phyloP scores from a whole-genome alignment of 2,888 invertebrate species.

The Sarcophaga rosellei region DNA sequence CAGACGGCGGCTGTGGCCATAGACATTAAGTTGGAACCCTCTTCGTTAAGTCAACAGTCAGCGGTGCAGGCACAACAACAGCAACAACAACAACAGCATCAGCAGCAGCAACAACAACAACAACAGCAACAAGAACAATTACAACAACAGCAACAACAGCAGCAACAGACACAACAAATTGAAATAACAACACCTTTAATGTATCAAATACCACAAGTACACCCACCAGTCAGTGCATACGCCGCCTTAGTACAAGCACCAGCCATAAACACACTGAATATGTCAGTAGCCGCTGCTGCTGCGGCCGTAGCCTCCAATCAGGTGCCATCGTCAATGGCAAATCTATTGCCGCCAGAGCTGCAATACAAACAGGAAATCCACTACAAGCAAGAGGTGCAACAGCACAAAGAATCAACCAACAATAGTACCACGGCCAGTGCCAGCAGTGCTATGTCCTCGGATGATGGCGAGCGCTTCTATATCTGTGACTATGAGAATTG shows the following conservation, averaged over 20 bases:
- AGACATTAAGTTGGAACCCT: slow-evolving; percentile 77
- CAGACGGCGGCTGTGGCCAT: slow-evolving; percentile 70
- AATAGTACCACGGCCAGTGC: slow-evolving; percentile 78
- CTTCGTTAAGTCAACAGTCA: slow-evolving; percentile 65
- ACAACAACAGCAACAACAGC: slow-evolving; percentile 36
- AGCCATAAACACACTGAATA: slow-evolving; percentile 69
- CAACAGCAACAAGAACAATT: slow-evolving; percentile 53
- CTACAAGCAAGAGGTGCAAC: slow-evolving; percentile 68
- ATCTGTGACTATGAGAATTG: slow-evolving; percentile 77
- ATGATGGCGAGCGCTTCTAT: slow-evolving; percentile 78
- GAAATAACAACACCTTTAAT: slow-evolving; percentile 69
- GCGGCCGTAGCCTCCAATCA: slow-evolving; percentile 65
- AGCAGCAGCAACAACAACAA: slow-evolving; percentile 43
- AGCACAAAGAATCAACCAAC: slow-evolving; percentile 74
- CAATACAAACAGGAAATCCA: slow-evolving; percentile 63
- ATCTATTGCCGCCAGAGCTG: slow-evolving; percentile 57
- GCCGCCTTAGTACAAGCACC: slow-evolving; percentile 68
- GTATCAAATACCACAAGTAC: slow-evolving; percentile 76
- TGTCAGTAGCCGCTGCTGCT: slow-evolving; percentile 70
- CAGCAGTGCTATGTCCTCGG: slow-evolving; percentile 78
- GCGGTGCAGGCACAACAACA: slow-evolving; percentile 59
- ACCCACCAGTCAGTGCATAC: slow-evolving; percentile 70
- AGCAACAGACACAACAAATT: slow-evolving; percentile 64
- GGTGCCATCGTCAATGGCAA: slow-evolving; percentile 69
- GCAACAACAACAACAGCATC: slow-evolving; percentile 41